Percentiles rank a stretch among this genome's conserved stretches.
Conservation (phyloP, 2,797 vertebrate genomes). For the Phataginus tricuspis region DNA sequence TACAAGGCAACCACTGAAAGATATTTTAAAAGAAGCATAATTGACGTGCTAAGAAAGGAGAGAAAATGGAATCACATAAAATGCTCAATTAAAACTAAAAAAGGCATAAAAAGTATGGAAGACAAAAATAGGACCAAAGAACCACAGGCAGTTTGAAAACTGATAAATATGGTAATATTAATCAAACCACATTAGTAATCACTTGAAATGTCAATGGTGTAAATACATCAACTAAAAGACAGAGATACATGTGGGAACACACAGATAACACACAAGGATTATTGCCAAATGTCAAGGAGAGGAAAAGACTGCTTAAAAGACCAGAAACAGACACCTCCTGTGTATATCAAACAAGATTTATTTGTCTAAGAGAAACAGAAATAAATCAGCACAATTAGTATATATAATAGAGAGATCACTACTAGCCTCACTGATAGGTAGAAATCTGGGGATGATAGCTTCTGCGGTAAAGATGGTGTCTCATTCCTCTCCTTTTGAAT, state of each 20-base stretch:
- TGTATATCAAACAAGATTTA: background rate
- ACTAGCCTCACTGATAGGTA: background rate
- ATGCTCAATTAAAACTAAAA: background rate
- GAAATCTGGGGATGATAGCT: background rate
- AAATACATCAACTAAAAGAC: background rate
- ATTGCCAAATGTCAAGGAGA: background rate
- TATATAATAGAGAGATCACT: background rate
- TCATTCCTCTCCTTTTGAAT: background rate
- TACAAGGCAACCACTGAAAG: background rate
- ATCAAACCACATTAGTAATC: background rate
- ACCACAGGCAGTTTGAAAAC: background rate
- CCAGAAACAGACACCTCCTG: background rate
- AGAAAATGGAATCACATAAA: background rate
- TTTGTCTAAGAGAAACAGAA: background rate
- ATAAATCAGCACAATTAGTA: background rate
- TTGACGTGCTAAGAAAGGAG: background rate
- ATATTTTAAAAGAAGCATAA: background rate
- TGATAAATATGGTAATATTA: background rate
- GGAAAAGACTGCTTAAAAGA: background rate
- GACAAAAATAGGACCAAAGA: background rate
- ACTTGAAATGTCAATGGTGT: background rate
- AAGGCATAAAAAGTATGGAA: background rate
- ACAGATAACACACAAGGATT: background rate
- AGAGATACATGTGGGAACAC: background rate
- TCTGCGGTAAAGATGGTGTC: background rate